Percentiles rank a stretch among this genome's conserved stretches.
These are phyloP conservation scores for Catalaphyllia jardinei DNA, from an alignment of 64 coral and sea anemone genomes.

Conservation along the genomic window DNA sequence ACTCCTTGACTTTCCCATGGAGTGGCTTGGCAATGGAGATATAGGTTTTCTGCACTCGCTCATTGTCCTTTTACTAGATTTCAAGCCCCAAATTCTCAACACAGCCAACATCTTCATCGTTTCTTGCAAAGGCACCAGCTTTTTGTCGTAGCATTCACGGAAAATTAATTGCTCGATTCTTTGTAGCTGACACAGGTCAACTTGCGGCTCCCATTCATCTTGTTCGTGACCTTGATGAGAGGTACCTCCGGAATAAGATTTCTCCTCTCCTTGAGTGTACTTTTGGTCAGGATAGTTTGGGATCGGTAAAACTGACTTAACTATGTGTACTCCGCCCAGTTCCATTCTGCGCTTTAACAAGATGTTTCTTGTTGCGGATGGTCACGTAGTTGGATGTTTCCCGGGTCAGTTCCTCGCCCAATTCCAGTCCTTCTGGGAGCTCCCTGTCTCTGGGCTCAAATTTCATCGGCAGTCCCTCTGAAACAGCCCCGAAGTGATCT, in stretches of 20 bases:
- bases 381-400: neutral
- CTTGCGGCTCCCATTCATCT: neutral
- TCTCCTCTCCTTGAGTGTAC: no score
- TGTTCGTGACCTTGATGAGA: conserved; percentile 8
- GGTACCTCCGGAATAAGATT: neutral
- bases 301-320: conserved; percentile 38
- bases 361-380: conserved; percentile 44
- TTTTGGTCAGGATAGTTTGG: neutral
- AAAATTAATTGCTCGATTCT: conserved; percentile 16
- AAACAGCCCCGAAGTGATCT: conserved; percentile 4
- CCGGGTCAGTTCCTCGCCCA: conserved; percentile 17
- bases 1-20: conserved; percentile 40
- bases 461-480: conserved; percentile 43
- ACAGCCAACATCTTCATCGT: conserved; percentile 42
- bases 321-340: conserved; percentile 32
- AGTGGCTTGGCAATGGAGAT: conserved; percentile 46
- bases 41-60: conserved; percentile 46
- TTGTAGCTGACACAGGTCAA: conserved; percentile 33
- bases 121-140: conserved; percentile 40
- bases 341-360: conserved; percentile 32
- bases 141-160: conserved; percentile 60
- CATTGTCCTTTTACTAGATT: conserved; percentile 44
- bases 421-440: neutral
- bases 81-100: conserved; percentile 47
- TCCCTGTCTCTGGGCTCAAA: conserved; percentile 60